Evolutionary conservation across 2,797 vertebrate species (phyloP).

Genomic region (Propithecus deckenii): DNA sequence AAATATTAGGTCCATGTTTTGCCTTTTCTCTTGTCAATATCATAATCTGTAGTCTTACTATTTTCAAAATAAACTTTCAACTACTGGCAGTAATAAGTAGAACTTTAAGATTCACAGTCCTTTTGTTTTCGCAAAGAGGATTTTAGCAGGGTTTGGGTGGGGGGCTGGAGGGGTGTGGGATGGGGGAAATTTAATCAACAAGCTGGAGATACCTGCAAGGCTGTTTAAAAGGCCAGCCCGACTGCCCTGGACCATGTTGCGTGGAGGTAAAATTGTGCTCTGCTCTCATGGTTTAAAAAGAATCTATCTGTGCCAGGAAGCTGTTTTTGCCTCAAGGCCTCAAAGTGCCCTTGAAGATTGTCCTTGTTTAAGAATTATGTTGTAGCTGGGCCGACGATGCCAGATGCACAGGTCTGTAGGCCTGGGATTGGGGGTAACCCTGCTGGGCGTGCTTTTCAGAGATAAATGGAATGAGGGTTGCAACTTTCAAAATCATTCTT

Average conservation of each 20-base stretch:
- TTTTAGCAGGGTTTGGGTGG: neutral
- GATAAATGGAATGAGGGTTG: neutral
- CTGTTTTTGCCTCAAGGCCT: slow-evolving; percentile 14
- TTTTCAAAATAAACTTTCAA: slow-evolving; percentile 39
- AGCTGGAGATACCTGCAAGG: neutral
- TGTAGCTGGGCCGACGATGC: neutral
- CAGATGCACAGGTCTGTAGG: neutral
- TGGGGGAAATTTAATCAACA: neutral
- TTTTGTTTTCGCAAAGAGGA: slow-evolving; percentile 17
- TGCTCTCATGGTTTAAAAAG: neutral
- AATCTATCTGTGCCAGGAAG: neutral
- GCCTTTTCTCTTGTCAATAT: neutral
- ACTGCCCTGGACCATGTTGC: neutral
- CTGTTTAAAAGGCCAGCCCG: neutral
- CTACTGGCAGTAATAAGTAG: neutral
- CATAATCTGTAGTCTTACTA: neutral
- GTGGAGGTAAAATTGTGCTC: neutral
- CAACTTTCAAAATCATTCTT: neutral
- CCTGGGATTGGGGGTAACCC: neutral
- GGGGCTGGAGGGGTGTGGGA: neutral
- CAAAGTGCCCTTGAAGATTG: slow-evolving; percentile 22
- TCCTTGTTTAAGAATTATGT: slow-evolving; percentile 16
- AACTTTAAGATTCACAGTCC: neutral
- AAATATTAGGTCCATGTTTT: neutral
- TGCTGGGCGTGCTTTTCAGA: neutral